Evolutionary conservation across 2,113 vertebrate species (phyloP), one percentile per base, ranked within the genome.

Genomic region (Alethe castanea): DNA sequence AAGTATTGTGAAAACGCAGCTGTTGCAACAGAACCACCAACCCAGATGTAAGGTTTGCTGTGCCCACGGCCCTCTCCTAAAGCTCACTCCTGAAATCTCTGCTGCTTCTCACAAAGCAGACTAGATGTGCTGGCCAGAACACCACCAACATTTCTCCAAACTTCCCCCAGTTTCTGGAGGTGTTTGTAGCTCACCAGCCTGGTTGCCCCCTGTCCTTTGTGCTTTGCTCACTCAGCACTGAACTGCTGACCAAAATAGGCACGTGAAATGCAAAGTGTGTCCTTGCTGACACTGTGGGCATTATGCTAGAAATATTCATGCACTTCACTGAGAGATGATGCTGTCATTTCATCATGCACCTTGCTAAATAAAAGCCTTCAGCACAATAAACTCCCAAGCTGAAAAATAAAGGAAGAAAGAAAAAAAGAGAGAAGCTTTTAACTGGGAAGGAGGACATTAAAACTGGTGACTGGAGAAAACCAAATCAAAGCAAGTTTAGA

Each of bases 1-100:
- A 80, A 95, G 93, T 13, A 45, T 94, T 94, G 92, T 28, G 35
- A 95, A 95, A 95, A 60, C 79, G 76, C 72, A 92, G 92, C 76
- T 92, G 79, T 82, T 92, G 56, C 71, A 3, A 88, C 38, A 83
- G 87, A 94, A 52, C 79, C 42, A 69, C 54, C 92, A 88, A 81
- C 26, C 66, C 92, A 91, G 92, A 76, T 66, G 62, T 9, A 35
- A 59, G 48, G 35, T 26, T 71, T 84, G 77, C 83, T 14, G 8
- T 70, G 91, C 80, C 71, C 85, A 72, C 1, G 23, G 92, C 81
- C 65, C 22, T 11, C 65, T 94, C 83, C 53, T 59, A 38, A 60
- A 81, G 38, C 65, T 73, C 31, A 25, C 53, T 94, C 77, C 57
- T 56, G 36, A 86, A 83, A 89, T 29, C 81, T 77, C 72, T 35